Base-by-base conservation (phyloP, 1,140 invertebrate species). In the Adoxophyes honmai region DNA sequence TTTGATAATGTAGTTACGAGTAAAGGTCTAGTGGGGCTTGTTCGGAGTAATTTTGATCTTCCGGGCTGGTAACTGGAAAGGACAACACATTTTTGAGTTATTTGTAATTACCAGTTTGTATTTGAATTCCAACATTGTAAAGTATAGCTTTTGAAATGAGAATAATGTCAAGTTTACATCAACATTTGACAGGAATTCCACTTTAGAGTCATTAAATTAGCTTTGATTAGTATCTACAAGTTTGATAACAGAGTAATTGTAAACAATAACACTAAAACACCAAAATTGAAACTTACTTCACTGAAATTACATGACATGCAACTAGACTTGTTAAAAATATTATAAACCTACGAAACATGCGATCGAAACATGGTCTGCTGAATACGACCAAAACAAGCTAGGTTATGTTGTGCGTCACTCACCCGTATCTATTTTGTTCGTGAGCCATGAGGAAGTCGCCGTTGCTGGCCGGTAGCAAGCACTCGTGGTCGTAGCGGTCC, bases 391-490 rank as follows among this genome's bases (percentile, higher is more conserved):
- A 21, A 48, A 48, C 21, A 48, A 0, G 18, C n/a, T 48, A 75
- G 71, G 73, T 79, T 79, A 78, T 69, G 67, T 66, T 66, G 39
- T 42, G 37, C 56, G 39, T 14, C 56, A 69, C 78, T 82, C 62
- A 87, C 84, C 79, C 66, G 59, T 75, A 68, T 56, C 57, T 69
- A 52, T 75, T 72, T 42, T 66, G 73, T 16, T 88, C 80, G 58
- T 85, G 78, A 54, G 85, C 70, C 82, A 88, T 88, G 57, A 78
- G 58, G 68, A 79, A 88, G 65, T 86, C 85, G 34, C 85, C 85
- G 85, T 86, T 85, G 48, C 82, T 67, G 10, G 80, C 70, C 14
- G 82, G 74, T 44, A 81, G 59, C 7, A 68, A 70, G 61, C 81
- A 83, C 68, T 86, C 82, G 78, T 80, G 74, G 38, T 66, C 66